Percentiles rank a stretch among this genome's conserved stretches.
Conservation (phyloP, 2,888 invertebrate species). For the Stictocephala bisonia region DNA sequence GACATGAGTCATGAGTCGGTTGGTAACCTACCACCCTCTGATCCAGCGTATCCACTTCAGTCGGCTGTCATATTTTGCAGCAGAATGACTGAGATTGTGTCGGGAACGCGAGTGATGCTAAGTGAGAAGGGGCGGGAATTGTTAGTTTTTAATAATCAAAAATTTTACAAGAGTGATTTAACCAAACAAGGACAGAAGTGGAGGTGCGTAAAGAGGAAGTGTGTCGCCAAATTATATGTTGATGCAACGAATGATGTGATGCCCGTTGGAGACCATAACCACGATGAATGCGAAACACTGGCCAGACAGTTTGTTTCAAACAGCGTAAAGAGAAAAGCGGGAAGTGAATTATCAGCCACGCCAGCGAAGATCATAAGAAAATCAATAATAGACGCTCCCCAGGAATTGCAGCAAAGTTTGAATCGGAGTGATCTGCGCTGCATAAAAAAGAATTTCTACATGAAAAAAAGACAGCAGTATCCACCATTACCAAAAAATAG, state of each 20-base stretch:
- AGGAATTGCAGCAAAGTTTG: no score
- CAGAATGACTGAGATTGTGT: neutral
- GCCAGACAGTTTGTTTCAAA: neutral
- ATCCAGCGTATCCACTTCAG: neutral
- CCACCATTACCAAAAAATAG: no score
- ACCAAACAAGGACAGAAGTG: neutral
- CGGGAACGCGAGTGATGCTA: neutral
- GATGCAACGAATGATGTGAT: constrained; percentile 6
- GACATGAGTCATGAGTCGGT: no score
- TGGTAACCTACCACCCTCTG: no score
- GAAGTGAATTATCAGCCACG: no score
- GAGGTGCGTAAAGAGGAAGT: neutral
- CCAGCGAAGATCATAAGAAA: no score
- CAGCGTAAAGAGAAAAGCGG: no score
- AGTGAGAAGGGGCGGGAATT: neutral
- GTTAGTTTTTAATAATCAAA: neutral
- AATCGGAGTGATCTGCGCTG: no score
- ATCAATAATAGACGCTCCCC: no score
- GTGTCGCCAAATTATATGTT: neutral
- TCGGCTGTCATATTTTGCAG: neutral
- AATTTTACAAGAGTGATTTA: neutral
- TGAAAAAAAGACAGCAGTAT: no score
- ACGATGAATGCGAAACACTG: neutral
- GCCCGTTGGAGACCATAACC: neutral
- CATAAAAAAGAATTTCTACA: no score